Evolutionary conservation across 1,140 invertebrate genomes (phyloP), one percentile per base, ranked within the genome.

Genomic region (Anastrepha obliqua): DNA sequence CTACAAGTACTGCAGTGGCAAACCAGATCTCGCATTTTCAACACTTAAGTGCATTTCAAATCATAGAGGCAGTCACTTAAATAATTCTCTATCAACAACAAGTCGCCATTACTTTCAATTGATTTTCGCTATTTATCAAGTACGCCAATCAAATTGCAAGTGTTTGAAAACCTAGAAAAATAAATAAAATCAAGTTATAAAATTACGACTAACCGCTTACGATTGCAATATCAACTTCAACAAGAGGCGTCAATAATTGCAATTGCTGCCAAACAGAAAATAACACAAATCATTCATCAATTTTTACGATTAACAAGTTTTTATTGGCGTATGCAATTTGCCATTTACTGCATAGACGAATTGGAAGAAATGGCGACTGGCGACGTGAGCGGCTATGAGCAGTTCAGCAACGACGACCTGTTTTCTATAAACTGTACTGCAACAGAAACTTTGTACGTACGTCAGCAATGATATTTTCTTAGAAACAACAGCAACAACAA

Each of bases 231-330:
- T 81, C 6, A 81, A 81, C 47, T 44, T 47, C 74, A 81, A 81
- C 44, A 81, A 81, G 74, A 81, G 74, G 74, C 74, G 74, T 81
- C 74, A 81, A 81, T 81, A 81, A 81, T 81, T 81, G 74, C 74
- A 81, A 81, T 81, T n/a, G 74, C 74, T 81, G 74, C 74, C 74
- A 81, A 42, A 51, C 44, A 81, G 55, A 44, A 81, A 81, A 55
- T 51, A 81, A 81, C 47, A 81, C 44, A 81, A 81, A 81, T 81
- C 74, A 81, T 55, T 81, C 74, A 81, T 81, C 44, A 81, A 81
- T 81, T 81, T 81, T 81, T 58, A 81, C 74, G 47, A 55, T 81
- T 81, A 81, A 81, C 74, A 81, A 81, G 74, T 81, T 81, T 81
- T 81, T 81, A 81, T 81, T 81, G 47, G 74, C 74, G 74, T 55